phyloP scores from a whole-genome alignment of 2,888 invertebrate genomes.

The Molanna angustata region DNA sequence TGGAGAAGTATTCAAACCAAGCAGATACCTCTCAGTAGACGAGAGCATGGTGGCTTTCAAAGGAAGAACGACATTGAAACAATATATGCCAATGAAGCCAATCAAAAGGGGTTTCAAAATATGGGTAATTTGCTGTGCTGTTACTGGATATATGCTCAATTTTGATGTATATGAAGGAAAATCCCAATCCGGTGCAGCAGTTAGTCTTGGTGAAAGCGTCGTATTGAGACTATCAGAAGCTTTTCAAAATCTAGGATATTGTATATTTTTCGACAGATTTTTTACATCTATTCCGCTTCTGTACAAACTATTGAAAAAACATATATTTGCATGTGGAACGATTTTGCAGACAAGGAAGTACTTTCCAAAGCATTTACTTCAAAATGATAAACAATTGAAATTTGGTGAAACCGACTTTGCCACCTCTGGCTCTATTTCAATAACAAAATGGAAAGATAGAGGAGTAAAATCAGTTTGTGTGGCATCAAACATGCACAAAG shows the following conservation, averaged over 20 bases:
- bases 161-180: constrained; percentile 30
- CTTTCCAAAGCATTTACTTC: constrained; percentile 1
- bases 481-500: constrained; percentile 5
- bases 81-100: constrained; percentile 34
- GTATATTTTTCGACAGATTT: background rate
- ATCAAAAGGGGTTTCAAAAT: constrained; percentile 34
- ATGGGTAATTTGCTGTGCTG: constrained; percentile 32
- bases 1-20: constrained; percentile 19
- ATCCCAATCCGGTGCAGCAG: background rate
- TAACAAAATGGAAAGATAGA: constrained; percentile 5
- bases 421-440: background rate
- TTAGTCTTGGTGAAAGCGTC: background rate
- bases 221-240: background rate
- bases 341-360: background rate
- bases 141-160: constrained; percentile 25
- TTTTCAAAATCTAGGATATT: constrained; percentile 4
- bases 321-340: constrained; percentile 3
- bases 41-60: constrained; percentile 34
- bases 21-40: constrained; percentile 28
- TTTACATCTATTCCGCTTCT: background rate
- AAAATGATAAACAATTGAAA: too few species aligned
- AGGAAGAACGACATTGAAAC: constrained; percentile 32
- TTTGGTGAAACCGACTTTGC: too few species aligned
- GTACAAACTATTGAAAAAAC: background rate
- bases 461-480: constrained; percentile 5